These are phyloP conservation scores for Eurois occulta DNA, from an alignment of 2,888 invertebrate genomes.

Conservation along the genomic window DNA sequence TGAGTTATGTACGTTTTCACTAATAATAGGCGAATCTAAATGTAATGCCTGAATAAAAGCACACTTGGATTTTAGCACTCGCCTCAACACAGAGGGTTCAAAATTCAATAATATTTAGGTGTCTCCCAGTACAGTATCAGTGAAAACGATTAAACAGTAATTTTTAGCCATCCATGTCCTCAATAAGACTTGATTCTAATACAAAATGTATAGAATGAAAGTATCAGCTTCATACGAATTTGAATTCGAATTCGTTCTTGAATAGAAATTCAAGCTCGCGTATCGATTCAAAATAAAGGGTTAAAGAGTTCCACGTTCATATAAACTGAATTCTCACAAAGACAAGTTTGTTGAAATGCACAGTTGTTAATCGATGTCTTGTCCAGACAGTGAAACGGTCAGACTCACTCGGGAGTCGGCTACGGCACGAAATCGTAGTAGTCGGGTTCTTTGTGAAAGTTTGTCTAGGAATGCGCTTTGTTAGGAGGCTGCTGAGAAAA, in stretches of 20 bases:
- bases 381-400: constrained; percentile 13
- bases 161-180: background rate
- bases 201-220: background rate
- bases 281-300: background rate
- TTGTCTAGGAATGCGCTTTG: constrained; percentile 30
- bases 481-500: constrained; percentile 6
- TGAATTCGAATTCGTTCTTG: background rate
- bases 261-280: background rate
- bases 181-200: background rate
- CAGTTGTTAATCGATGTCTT: constrained; percentile 12
- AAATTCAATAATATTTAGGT: background rate
- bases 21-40: background rate
- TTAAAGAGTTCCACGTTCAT: background rate
- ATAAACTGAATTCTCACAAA: constrained; percentile 4
- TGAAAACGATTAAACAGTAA: background rate
- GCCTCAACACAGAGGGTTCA: background rate
- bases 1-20: background rate
- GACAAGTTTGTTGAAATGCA: constrained; percentile 15
- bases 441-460: constrained; percentile 23
- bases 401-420: constrained; percentile 8
- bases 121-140: background rate
- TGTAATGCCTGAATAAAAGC: background rate
- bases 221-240: background rate
- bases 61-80: background rate
- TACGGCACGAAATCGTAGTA: background rate